Conservation (phyloP, 2,797 vertebrate species). For the Furcifer pardalis region DNA sequence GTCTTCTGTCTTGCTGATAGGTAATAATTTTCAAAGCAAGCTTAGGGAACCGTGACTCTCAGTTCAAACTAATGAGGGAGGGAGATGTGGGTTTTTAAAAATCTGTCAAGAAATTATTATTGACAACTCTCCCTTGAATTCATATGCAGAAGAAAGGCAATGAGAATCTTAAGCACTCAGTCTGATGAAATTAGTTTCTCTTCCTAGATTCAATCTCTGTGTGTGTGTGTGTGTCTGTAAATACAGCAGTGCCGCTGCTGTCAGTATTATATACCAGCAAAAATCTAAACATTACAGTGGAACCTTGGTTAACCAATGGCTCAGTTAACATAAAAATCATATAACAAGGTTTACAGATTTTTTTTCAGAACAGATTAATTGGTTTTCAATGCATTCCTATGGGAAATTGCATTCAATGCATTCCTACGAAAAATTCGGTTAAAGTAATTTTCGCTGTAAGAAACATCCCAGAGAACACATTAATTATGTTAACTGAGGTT, state of each 20-base stretch:
- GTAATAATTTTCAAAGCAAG: constrained; percentile 77
- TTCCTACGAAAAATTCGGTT: too few species aligned
- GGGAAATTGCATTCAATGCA: too few species aligned
- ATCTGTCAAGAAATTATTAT: constrained; percentile 70
- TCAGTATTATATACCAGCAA: not conserved
- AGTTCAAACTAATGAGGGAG: constrained; percentile 75
- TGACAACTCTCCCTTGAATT: constrained; percentile 65
- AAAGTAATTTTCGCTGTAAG: too few species aligned
- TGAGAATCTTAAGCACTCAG: constrained; percentile 22
- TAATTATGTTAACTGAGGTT: too few species aligned
- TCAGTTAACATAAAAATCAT: too few species aligned
- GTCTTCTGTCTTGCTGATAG: constrained; percentile 78
- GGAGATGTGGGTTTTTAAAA: constrained; percentile 69
- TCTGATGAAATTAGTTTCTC: not conserved
- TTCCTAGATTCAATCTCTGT: not conserved
- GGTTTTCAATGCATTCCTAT: too few species aligned
- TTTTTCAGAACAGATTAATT: too few species aligned
- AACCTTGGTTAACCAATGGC: too few species aligned
- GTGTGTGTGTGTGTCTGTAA: too few species aligned
- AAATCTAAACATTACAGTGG: not conserved
- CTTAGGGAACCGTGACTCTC: constrained; percentile 73
- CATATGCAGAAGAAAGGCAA: constrained; percentile 34
- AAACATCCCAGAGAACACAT: too few species aligned
- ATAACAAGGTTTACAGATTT: too few species aligned
- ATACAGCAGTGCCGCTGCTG: not conserved